Evolutionary conservation across 2,113 vertebrate genomes (phyloP), one percentile per base, ranked within the genome.

Genomic region (Solea solea): DNA sequence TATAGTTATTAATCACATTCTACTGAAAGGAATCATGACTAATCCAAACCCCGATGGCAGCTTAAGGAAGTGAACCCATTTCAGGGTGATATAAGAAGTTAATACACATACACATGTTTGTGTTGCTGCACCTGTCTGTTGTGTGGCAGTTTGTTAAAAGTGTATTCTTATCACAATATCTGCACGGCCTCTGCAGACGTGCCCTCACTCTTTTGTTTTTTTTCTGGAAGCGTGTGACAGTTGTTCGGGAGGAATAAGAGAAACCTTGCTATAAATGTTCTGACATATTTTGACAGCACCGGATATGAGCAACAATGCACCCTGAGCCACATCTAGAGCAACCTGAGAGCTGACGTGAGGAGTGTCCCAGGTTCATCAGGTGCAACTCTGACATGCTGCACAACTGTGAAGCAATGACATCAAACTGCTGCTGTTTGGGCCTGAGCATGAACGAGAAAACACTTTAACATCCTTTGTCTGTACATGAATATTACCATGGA

Each of bases 111-210:
- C 28, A 34, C 5, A 34, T 34, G 28, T 34, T 3, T 34, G 3
- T 46, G 45, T 66, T 83, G 78, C 76, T 78, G 83, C 91, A 92
- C 85, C 87, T 91, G 90, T 82, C 80, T 74, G 70, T 74, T 73
- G 62, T 79, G 78, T 76, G 74, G 71, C 59, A 70, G 76, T 73
- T 59, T 73, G 54, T 72, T 66, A 81, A 67, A 28, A 78, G 45
- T 79, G 65, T 74, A 56, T 25, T 57, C 86, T 88, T 93, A 88
- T 93, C 86, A 75, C 49, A 54, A 46, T 83, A 91, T 92, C 88
- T 84, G 70, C 50, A 56, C 42, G n/a, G 71, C 70, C 66, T 79
- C 83, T 82, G 85, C 85, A 88, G 67, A 69, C 25, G 61, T n/a
- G 55, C 39, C 10, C 11, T 39, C 42, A 74, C 53, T 50, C 41